These are phyloP conservation scores for Ceramica pisi DNA, from an alignment of 2,888 invertebrate genomes.

Conservation along the genomic window DNA sequence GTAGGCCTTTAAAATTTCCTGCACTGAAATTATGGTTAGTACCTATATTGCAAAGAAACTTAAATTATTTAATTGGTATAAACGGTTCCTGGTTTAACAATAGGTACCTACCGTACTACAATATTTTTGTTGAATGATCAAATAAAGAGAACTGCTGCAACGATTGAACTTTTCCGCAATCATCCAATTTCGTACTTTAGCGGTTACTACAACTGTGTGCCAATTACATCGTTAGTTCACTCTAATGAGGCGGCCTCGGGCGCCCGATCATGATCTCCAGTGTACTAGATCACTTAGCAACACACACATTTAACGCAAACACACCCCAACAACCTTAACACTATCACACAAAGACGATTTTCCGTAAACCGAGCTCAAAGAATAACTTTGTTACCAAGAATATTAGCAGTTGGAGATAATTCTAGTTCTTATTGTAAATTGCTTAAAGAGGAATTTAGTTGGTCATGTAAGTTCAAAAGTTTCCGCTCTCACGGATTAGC, in stretches of 20 bases:
- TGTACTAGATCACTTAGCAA: conserved; percentile 73
- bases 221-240: conserved; percentile 87
- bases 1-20: background rate
- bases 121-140: background rate
- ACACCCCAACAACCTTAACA: conserved; percentile 47
- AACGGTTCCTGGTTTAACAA: background rate
- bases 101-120: too few species aligned
- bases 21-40: background rate
- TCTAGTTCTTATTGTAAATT: conserved; percentile 65
- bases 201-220: conserved; percentile 71
- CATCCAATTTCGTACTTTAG: conserved; percentile 72
- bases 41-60: background rate
- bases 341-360: conserved; percentile 42
- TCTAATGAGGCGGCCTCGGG: conserved; percentile 82
- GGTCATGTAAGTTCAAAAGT: conserved; percentile 51
- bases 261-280: conserved; percentile 72
- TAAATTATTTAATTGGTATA: background rate
- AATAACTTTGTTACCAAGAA: conserved; percentile 38
- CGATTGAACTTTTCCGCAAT: conserved; percentile 68
- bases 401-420: conserved; percentile 64
- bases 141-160: conserved; percentile 15
- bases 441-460: conserved; percentile 65
- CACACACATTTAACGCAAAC: conserved; percentile 58
- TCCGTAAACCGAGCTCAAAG: background rate
- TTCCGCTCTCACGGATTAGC: conserved; percentile 55